A percentile compares a stretch with the other conserved stretches of the same genome.
Evolutionary conservation across 2,797 vertebrate genomes (phyloP).

Genomic region (Anomalospiza imberbis): DNA sequence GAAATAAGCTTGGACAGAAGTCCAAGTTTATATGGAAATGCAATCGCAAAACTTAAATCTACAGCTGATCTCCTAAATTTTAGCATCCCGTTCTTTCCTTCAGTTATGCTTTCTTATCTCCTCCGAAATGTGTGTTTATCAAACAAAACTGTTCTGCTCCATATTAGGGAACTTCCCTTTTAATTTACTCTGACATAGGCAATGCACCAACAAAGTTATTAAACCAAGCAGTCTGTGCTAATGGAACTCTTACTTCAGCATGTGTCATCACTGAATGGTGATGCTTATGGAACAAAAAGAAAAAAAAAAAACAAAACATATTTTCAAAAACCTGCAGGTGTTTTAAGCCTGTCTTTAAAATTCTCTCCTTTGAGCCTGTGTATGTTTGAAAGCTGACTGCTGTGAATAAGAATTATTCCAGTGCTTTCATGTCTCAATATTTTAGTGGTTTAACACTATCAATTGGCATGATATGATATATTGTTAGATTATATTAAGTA

Average conservation of each 20-base stretch:
- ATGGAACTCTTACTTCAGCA: not conserved
- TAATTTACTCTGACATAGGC: not conserved
- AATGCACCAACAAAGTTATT: not conserved
- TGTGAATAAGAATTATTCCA: not conserved
- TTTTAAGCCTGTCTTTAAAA: not conserved
- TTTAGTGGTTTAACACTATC: slow-evolving; percentile 1
- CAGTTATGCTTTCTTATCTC: not conserved
- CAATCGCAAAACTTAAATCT: not conserved
- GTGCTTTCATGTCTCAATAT: slow-evolving; percentile 32
- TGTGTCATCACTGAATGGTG: not conserved
- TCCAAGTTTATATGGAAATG: not conserved
- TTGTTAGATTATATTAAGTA: not conserved
- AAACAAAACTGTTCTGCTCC: not conserved
- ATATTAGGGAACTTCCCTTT: not conserved
- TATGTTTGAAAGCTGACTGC: not conserved
- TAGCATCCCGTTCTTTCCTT: not conserved
- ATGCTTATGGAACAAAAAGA: not conserved
- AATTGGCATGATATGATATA: slow-evolving; percentile 39
- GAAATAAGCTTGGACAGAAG: not conserved
- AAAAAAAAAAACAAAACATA: not conserved
- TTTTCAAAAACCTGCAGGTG: not conserved
- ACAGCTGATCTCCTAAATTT: not conserved
- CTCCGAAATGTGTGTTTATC: not conserved
- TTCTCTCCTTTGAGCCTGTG: not conserved
- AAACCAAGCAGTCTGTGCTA: not conserved